Evolutionary conservation across 2,797 vertebrate species (phyloP).

Genomic region (Lagocephalus sceleratus): DNA sequence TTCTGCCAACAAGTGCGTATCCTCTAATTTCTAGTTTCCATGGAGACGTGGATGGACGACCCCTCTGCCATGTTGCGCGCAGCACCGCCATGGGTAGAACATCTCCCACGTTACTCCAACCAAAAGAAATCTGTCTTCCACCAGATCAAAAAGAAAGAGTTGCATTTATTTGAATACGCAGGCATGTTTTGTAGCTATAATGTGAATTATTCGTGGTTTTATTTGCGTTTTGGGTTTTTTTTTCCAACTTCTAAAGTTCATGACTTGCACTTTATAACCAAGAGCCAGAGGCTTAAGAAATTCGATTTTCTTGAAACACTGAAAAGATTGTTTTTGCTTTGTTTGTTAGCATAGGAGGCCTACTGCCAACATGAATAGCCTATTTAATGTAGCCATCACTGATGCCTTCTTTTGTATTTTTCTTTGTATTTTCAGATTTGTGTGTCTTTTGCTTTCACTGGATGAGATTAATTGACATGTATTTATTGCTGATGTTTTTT

Average conservation of each 20-base stretch:
- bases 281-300: constrained; percentile 74
- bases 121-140: constrained; percentile 71
- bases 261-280: constrained; percentile 84
- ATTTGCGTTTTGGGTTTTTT: constrained; percentile 56
- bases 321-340: constrained; percentile 47
- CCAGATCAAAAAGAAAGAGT: constrained; percentile 33
- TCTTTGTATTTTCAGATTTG: constrained; percentile 65
- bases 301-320: constrained; percentile 45
- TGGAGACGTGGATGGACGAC: constrained; percentile 66
- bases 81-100: constrained; percentile 70
- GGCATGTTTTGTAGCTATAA: constrained; percentile 33
- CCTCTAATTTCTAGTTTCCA: constrained; percentile 55
- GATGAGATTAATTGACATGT: constrained; percentile 77
- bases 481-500: constrained; percentile 90
- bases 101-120: constrained; percentile 67
- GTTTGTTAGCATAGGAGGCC: constrained; percentile 57
- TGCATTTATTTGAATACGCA: neutral
- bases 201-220: constrained; percentile 12
- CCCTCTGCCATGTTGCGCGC: constrained; percentile 75
- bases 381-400: constrained; percentile 86
- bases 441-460: constrained; percentile 80
- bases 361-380: constrained; percentile 83
- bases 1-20: constrained; percentile 70
- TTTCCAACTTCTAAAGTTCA: constrained; percentile 81
- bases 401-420: constrained; percentile 70